Base-by-base conservation (phyloP, 2,888 invertebrate species). In the Brachylomia viminalis region DNA sequence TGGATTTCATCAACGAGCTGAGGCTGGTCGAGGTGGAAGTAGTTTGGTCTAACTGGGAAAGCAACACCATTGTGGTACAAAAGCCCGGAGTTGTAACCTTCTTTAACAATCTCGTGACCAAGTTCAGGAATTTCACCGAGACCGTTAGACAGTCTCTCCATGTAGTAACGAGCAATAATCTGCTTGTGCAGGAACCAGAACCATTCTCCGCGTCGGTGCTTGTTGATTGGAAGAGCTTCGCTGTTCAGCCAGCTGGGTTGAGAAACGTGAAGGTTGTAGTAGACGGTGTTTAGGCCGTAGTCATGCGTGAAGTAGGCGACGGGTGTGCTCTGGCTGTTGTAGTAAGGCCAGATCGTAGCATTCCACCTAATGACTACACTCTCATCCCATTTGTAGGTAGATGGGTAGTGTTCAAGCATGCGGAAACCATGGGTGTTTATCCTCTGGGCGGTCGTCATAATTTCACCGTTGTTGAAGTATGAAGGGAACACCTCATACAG, bases 281-380 rank as follows among this genome's bases (percentile, higher is more conserved):
- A n/a, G n/a, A n/a, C n/a, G n/a, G n/a, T n/a, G n/a, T n/a, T n/a
- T n/a, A n/a, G n/a, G n/a, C n/a, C n/a, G n/a, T n/a, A n/a, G 92
- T 98, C 98, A 89, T 98, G 98, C 27, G 97, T 97, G 95, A 97
- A 98, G 94, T 98, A 98, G 49, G 97, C 94, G 64, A 98, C 86
- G 20, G 96, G 93, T 75, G 97, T 96, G 80, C 98, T 97, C n/a
- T n/a, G n/a, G n/a, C n/a, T n/a, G n/a, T n/a, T n/a, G n/a, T n/a
- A n/a, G n/a, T n/a, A n/a, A n/a, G 97, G 97, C 95, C 97, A 96
- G 20, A 96, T 96, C 23, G 97, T 97, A 88, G 97, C 97, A 93
- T 98, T n/a, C n/a, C n/a, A n/a, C n/a, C n/a, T n/a, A n/a, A n/a
- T n/a, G n/a, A n/a, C n/a, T n/a, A n/a, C n/a, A n/a, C n/a, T n/a